Evolutionary conservation across 2,797 vertebrate species (phyloP).

Genomic region (Perodicticus potto): DNA sequence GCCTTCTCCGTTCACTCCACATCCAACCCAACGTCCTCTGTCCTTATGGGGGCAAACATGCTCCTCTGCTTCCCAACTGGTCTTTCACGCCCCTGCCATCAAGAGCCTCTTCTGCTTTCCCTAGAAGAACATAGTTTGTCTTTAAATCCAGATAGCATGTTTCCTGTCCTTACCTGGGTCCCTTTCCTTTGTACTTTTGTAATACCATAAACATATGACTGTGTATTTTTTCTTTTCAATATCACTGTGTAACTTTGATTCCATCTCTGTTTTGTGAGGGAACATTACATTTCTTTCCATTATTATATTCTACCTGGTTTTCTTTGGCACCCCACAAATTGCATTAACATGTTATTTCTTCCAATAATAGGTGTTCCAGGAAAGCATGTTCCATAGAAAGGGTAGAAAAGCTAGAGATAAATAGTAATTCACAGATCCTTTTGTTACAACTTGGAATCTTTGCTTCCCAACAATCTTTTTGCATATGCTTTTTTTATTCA

Average conservation of each 20-base stretch:
- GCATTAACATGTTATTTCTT: not conserved
- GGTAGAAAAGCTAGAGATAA: not conserved
- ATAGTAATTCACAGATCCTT: not conserved
- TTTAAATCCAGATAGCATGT: rapidly evolving
- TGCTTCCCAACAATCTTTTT: not conserved
- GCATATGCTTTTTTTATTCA: not conserved
- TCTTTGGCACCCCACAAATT: not conserved
- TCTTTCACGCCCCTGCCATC: not conserved
- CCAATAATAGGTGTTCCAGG: not conserved
- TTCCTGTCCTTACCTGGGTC: rapidly evolving
- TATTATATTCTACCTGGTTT: not conserved
- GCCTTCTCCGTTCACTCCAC: not conserved
- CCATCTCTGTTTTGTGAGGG: not conserved
- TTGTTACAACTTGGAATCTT: not conserved
- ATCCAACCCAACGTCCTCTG: not conserved
- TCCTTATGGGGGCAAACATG: not conserved
- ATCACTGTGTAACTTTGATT: not conserved
- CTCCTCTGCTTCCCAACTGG: not conserved
- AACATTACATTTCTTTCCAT: not conserved
- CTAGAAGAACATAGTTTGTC: not conserved
- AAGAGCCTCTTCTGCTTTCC: not conserved
- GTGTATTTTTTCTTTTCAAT: not conserved
- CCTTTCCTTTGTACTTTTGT: not conserved
- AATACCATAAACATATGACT: no score
- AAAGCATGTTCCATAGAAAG: not conserved